Base-by-base conservation (phyloP, 2,113 vertebrate genomes). In the Erpornis zantholeuca region DNA sequence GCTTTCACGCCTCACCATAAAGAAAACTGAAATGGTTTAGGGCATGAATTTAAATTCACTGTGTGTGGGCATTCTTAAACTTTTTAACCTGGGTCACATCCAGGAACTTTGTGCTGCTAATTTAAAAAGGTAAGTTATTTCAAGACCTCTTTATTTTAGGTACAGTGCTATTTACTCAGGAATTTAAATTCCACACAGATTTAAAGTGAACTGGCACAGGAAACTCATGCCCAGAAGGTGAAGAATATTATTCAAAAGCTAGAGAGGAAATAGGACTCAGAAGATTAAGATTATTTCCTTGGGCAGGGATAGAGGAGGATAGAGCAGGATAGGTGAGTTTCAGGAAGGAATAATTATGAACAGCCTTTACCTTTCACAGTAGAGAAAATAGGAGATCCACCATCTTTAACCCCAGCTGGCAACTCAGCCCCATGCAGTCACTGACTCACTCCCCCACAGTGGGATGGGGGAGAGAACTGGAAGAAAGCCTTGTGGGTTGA, bases 371-470 rank as follows among this genome's bases (percentile, higher is more conserved):
- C n/a, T 77, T 80, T 4, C 3, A 44, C 9, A 47, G 61, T 1
- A 47, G 52, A 86, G 18, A 84, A 91, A 86, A 77, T 0, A 64
- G 20, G 29, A 89, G 42, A 45, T 47, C 10, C 3, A 50, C 20
- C 19, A 6, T 28, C 12, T 18, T 69, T 21, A 56, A 63, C 10
- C 15, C 27, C 49, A 42, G 27, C 15, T 53, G 42, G 25, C 5
- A 35, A 11, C 15, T 49, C 71, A 77, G 22, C 6, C 27, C 42
- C 49, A 36, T 7, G 31, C 12, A 70, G 56, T 22, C n/a, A 83
- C 25, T 70, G 42, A 36, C 49, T 42, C 63, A 16, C 35, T 66
- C 16, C n/a, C 11, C 13, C 0, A 0, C 11, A 1, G 27, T 49
- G 42, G 31, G 31, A 63, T 77, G 42, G 15, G 22, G 6, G 18